Base-by-base conservation (phyloP, 2,888 invertebrate genomes). In the Eupsilia transversa region DNA sequence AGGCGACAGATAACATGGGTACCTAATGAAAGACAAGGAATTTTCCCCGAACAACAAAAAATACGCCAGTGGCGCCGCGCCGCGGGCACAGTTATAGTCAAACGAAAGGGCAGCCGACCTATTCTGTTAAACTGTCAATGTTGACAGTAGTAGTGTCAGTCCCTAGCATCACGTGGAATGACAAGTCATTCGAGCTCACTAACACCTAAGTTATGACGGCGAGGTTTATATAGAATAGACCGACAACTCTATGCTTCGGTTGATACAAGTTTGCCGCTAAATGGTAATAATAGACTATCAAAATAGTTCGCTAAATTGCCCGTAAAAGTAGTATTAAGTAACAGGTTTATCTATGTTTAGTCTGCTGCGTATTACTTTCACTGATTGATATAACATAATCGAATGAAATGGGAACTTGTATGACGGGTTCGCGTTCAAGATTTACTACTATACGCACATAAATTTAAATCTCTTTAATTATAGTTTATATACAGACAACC, bases 311-410 rank as follows among this genome's bases (percentile, higher is more conserved):
- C n/a, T 27, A 7, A 54, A 56, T 35, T n/a, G 56, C 7, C 14
- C 0, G 30, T 74, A 49, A 57, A 73, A 74, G 0, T 23, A 30
- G 46, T 30, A 33, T 33, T 17, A 27, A 2, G 7, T 33, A 63
- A 74, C 75, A 57, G 49, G 81, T 74, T 77, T n/a, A 61, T 35
- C 0, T 81, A 76, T 80, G 7, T 49, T 7, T 49, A 57, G 54
- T 30, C 30, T 30, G 12, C 3, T 46, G 30, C 14, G 23, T 14
- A 33, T 20, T 54, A 77, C 81, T 80, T 75, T 76, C 76, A 72
- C 76, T 76, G n/a, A 46, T 74, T 60, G 12, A 23, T 33, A 41
- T 23, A 30, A 35, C 2, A 43, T 72, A 14, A 74, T 27, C 49
- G 30, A 71, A 59, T 60, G 20, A n/a, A 52, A n/a, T 30, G 20